Evolutionary conservation across 2,797 vertebrate species (phyloP), one percentile per base, ranked within the genome.

Genomic region (Mergus octosetaceus): DNA sequence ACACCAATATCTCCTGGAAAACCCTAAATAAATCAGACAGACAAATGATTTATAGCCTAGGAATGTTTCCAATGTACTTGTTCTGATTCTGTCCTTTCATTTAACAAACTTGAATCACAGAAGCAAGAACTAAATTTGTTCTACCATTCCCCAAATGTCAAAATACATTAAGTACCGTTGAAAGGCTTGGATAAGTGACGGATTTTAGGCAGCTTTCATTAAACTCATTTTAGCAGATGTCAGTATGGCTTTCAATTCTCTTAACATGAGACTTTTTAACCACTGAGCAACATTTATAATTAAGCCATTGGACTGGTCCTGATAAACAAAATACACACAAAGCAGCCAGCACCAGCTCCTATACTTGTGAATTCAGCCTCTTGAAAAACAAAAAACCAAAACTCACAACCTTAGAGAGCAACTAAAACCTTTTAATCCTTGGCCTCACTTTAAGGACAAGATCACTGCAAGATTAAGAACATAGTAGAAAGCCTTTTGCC

Each of bases 1-100:
- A 98, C 88, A 61, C 99, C 99, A 92, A 99, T 99, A 97, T 99
- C 99, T 93, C 99, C 99, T 56, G 99, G 99, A 98, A 99, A 99
- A 54, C 99, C 99, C 99, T 99, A 95, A 87, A 68, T 96, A 97
- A 97, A 94, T 82, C 25, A 95, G 5, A 96, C 27, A 93, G 89
- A 92, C 71, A 93, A 93, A 71, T 79, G 3, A 87, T 74, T 90
- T 90, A 68, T n/a, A 65, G 32, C 20, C 11, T 38, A 88, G 80
- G 77, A 91, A 80, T 32, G 11, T 74, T 89, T 90, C 77, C 53
- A 65, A 6, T 41, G 30, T 13, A 81, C 38, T 72, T 87, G 28
- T 89, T 96, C 82, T 89, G 60, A 85, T 74, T 90, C 45, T 69
- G 49, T 85, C 87, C 34, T 62, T 74, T 94, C 89, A 85, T 85